These are phyloP conservation scores for Drosophila equinoxialis DNA, from an alignment of 1,140 invertebrate species.

Conservation along the genomic window DNA sequence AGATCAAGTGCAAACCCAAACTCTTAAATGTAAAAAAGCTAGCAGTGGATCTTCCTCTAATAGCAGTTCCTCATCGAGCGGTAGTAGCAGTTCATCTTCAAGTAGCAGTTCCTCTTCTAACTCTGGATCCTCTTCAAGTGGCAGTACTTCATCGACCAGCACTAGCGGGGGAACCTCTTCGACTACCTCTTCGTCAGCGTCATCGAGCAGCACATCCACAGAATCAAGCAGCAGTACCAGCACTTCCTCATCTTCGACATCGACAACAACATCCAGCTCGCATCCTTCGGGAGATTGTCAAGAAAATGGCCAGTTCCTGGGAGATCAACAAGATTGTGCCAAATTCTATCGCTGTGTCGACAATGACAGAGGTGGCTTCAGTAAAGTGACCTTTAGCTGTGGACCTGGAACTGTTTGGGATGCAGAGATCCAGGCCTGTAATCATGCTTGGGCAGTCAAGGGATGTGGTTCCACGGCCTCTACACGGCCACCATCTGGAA, in stretches of 20 bases:
- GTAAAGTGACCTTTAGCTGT: conserved; percentile 86
- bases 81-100: conserved; percentile 35
- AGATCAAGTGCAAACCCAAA: conserved; percentile 83
- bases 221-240: conserved; percentile 22
- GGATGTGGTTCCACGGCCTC: conserved; percentile 40
- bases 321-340: conserved; percentile 85
- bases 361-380: conserved; percentile 85
- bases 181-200: conserved; percentile 34
- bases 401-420: conserved; percentile 88
- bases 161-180: conserved; percentile 12
- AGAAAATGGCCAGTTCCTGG: conserved; percentile 84
- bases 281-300: conserved; percentile 77
- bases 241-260: conserved; percentile 24
- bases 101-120: neutral
- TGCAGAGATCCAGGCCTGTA: conserved; percentile 85
- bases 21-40: conserved; percentile 78
- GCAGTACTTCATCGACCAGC: conserved; percentile 2
- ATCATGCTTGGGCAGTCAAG: conserved; percentile 84
- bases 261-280: conserved; percentile 25
- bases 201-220: conserved; percentile 31
- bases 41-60: conserved; percentile 33
- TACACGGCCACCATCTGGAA: conserved; percentile 6
- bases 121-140: conserved; percentile 25
- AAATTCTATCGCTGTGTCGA: conserved; percentile 88
- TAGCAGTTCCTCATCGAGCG: conserved; percentile 48